Evolutionary conservation across 2,797 vertebrate genomes (phyloP).

Genomic region (Catharus ustulatus): DNA sequence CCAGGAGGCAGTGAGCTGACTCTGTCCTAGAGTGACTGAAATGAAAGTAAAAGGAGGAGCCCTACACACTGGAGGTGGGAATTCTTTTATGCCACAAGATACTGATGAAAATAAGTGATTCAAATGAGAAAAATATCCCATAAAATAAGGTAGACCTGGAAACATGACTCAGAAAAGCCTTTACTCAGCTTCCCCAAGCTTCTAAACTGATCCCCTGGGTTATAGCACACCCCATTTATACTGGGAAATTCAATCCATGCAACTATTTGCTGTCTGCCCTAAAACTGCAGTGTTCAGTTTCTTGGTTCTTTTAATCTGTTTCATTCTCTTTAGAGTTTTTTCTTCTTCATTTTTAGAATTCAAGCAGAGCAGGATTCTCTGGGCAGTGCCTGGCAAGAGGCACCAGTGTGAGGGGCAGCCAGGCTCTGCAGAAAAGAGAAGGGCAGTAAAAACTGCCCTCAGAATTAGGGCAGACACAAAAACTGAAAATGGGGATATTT

Average conservation of each 20-base stretch:
- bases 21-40: neutral
- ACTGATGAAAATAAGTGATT: neutral
- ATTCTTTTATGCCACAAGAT: neutral
- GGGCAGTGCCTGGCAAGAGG: neutral
- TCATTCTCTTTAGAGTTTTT: neutral
- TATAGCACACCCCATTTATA: neutral
- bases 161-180: neutral
- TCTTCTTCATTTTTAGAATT: neutral
- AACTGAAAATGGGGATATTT: neutral
- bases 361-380: neutral
- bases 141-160: neutral
- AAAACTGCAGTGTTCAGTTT: neutral
- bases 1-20: neutral
- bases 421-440: neutral
- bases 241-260: neutral
- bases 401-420: neutral
- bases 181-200: neutral
- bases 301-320: neutral
- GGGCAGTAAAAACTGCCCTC: neutral
- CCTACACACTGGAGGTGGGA: no score
- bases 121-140: neutral
- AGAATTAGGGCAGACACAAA: neutral
- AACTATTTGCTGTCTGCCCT: neutral
- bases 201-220: neutral
- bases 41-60: neutral